These are phyloP conservation scores for Pangasianodon gigas DNA, from an alignment of 2,113 vertebrate species.

Conservation along the genomic window DNA sequence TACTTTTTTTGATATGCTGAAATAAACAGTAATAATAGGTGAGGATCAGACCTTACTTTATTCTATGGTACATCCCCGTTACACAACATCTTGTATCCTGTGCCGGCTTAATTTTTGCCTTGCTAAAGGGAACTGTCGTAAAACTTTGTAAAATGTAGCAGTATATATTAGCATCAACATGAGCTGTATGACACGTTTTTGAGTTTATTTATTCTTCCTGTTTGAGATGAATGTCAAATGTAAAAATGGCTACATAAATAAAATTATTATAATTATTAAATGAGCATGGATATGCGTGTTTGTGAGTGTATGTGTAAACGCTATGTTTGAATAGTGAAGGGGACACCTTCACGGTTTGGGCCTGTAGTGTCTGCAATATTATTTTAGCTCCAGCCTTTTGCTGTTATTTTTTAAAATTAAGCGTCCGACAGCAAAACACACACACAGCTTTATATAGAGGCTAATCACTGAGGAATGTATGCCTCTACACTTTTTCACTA, in stretches of 20 bases:
- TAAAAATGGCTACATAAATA: not conserved
- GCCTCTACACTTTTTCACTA: not conserved
- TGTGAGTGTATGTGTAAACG: not conserved
- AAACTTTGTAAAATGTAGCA: not conserved
- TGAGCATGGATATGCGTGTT: not conserved
- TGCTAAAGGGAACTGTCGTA: no score
- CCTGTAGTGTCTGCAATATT: constrained; percentile 37
- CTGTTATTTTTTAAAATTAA: constrained; percentile 40
- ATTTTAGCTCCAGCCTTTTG: constrained; percentile 22
- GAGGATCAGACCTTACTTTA: not conserved
- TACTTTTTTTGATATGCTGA: not conserved
- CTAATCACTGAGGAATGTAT: constrained; percentile 49
- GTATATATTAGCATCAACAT: no score
- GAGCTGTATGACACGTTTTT: not conserved
- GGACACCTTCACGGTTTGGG: not conserved
- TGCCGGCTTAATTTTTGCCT: not conserved
- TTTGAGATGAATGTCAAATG: constrained; percentile 1
- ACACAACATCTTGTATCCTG: not conserved
- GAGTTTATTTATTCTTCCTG: not conserved
- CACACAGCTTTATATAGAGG: constrained; percentile 42
- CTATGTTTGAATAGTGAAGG: constrained; percentile 9
- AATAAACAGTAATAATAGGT: not conserved
- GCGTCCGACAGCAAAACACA: constrained; percentile 2
- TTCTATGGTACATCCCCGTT: not conserved
- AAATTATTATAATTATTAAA: constrained; percentile 23